These are phyloP conservation scores for Amniataba percoides DNA, from an alignment of 2,797 vertebrate species.

Conservation along the genomic window DNA sequence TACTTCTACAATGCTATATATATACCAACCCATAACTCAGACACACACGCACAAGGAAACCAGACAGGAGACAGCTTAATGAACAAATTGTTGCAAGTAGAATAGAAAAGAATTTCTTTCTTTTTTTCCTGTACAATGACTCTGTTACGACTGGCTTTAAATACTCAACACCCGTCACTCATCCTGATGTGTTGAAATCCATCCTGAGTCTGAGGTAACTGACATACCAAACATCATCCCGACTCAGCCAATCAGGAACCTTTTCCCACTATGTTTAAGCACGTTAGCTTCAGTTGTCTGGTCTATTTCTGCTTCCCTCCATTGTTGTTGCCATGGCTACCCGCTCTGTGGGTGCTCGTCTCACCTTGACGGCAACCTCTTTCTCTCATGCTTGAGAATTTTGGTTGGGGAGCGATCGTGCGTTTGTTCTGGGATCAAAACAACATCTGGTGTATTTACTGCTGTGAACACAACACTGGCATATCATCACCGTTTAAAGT, in stretches of 20 bases:
- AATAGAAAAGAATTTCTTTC: neutral
- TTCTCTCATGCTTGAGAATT: conserved; percentile 3
- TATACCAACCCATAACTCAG: neutral
- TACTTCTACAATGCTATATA: conserved; percentile 70
- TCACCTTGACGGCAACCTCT: conserved; percentile 33
- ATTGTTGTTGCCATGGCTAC: conserved; percentile 53
- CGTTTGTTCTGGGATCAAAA: conserved; percentile 10
- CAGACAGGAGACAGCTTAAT: conserved; percentile 35
- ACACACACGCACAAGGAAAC: conserved; percentile 25
- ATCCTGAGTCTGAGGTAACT: conserved; percentile 8
- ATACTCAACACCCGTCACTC: conserved; percentile 10
- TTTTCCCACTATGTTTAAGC: conserved; percentile 32
- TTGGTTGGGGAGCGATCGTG: neutral
- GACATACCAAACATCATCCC: neutral
- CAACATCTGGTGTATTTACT: conserved; percentile 3
- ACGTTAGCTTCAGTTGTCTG: conserved; percentile 33
- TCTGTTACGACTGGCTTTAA: conserved; percentile 22
- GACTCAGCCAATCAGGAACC: conserved; percentile 8
- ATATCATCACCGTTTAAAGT: neutral
- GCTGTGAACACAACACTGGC: conserved; percentile 7
- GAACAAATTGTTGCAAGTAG: conserved; percentile 8
- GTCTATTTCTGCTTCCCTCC: conserved; percentile 49
- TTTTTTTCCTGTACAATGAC: conserved; percentile 19
- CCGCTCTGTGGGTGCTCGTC: neutral
- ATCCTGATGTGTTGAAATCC: conserved; percentile 12